Evolutionary conservation across 2,888 invertebrate species (phyloP).

Genomic region (Drymonia ruficornis): DNA sequence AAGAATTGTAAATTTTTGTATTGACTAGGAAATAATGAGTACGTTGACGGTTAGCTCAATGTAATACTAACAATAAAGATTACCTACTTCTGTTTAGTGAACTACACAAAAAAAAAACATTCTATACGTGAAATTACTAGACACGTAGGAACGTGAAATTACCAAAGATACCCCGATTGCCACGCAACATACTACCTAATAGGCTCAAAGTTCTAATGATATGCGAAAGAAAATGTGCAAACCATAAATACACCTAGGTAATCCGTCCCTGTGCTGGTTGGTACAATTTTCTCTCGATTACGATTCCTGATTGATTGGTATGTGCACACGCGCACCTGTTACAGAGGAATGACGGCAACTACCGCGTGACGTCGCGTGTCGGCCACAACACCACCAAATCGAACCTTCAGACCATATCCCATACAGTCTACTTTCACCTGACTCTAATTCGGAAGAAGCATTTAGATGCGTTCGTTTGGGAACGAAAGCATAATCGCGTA

Average conservation of each 20-base stretch:
- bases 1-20: no score
- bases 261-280: constrained; percentile 53
- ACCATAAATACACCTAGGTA: constrained; percentile 9
- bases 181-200: no score
- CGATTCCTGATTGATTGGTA: constrained; percentile 70
- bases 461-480: constrained; percentile 59
- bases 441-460: constrained; percentile 40
- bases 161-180: no score
- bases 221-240: no score
- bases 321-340: constrained; percentile 67
- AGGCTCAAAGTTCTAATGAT: no score
- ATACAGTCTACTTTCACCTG: constrained; percentile 39
- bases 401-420: constrained; percentile 31
- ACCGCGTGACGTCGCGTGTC: constrained; percentile 51
- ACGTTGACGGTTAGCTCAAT: no score
- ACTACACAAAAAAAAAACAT: no score
- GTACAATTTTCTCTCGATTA: constrained; percentile 81
- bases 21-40: no score
- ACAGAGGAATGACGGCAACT: constrained; percentile 77
- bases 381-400: constrained; percentile 23
- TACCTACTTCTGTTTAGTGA: no score
- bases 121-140: no score
- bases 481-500: constrained; percentile 70
- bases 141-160: no score
- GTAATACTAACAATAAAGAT: no score